Percentiles rank a stretch among this genome's conserved stretches.
Conservation (phyloP, 2,797 vertebrate genomes). For the Nannoperca australis region DNA sequence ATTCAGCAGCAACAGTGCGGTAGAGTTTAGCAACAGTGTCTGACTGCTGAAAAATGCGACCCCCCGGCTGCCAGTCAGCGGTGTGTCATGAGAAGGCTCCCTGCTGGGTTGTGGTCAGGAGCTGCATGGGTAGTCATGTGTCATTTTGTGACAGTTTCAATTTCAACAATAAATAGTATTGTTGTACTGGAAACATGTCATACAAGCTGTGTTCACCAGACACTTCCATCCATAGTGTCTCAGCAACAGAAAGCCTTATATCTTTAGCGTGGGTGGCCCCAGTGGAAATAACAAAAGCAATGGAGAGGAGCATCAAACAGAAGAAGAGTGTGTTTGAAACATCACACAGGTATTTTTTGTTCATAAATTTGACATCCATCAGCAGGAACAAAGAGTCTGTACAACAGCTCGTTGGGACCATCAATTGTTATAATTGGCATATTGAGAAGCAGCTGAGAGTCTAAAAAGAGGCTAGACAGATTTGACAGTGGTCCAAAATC, state of each 20-base stretch:
- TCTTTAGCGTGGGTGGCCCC: slow-evolving; percentile 32
- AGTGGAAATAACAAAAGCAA: slow-evolving; percentile 35
- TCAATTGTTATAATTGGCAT: not conserved
- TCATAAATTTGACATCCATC: slow-evolving; percentile 7
- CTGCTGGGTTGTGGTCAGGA: slow-evolving; percentile 17
- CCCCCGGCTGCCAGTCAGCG: slow-evolving; percentile 6
- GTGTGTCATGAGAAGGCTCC: slow-evolving; percentile 2
- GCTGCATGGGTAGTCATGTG: not conserved
- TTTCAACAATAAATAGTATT: not conserved
- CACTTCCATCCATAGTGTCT: slow-evolving; percentile 17
- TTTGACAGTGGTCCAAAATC: not conserved
- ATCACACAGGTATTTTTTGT: slow-evolving; percentile 16
- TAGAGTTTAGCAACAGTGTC: not conserved
- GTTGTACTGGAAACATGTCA: not conserved
- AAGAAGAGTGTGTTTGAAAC: slow-evolving; percentile 15
- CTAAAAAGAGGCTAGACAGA: not conserved
- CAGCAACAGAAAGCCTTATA: slow-evolving; percentile 22
- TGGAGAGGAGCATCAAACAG: slow-evolving; percentile 16
- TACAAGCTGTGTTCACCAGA: not conserved
- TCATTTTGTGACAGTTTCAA: slow-evolving; percentile 16
- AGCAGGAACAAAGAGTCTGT: not conserved
- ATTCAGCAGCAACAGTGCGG: slow-evolving; percentile 22
- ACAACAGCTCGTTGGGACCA: slow-evolving; percentile 10
- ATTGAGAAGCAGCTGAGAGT: not conserved
- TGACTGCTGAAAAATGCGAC: not conserved